Conservation (phyloP, 1,140 invertebrate genomes). For the Polypedilum vanderplanki region DNA sequence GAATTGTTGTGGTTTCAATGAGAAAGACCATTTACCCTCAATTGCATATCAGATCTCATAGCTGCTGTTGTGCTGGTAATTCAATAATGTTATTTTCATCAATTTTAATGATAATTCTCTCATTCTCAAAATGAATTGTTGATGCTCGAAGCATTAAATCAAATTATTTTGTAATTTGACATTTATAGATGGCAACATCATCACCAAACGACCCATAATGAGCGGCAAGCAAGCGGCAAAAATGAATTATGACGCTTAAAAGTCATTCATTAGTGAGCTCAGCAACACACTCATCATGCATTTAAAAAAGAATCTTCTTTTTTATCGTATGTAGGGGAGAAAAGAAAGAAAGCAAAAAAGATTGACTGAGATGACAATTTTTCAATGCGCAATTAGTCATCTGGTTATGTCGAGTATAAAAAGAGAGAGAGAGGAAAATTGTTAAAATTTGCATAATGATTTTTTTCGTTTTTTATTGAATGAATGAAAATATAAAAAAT, state of each 20-base stretch:
- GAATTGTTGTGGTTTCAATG: slow-evolving; percentile 4
- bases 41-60: slow-evolving; percentile 3
- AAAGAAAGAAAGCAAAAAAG: not conserved
- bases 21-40: not conserved
- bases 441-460: not conserved
- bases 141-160: slow-evolving; percentile 19
- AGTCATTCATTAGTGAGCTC: slow-evolving; percentile 10
- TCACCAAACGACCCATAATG: slow-evolving; percentile 12
- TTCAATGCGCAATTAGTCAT: not conserved
- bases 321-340: not conserved
- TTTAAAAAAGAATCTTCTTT: not conserved
- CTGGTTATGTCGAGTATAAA: too few relatives aligned
- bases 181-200: slow-evolving; percentile 27
- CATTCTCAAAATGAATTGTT: slow-evolving; percentile 11
- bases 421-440: not conserved
- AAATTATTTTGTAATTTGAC: slow-evolving; percentile 27
- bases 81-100: slow-evolving; percentile 27
- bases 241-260: slow-evolving; percentile 26
- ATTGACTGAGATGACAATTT: not conserved
- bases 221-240: slow-evolving; percentile 16
- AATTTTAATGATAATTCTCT: not conserved
- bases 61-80: slow-evolving; percentile 5
- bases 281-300: too few relatives aligned
- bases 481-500: not conserved
- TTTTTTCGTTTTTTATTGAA: not conserved